These are phyloP conservation scores for Pollenia amentaria DNA, from an alignment of 2,888 invertebrate species.

Conservation along the genomic window DNA sequence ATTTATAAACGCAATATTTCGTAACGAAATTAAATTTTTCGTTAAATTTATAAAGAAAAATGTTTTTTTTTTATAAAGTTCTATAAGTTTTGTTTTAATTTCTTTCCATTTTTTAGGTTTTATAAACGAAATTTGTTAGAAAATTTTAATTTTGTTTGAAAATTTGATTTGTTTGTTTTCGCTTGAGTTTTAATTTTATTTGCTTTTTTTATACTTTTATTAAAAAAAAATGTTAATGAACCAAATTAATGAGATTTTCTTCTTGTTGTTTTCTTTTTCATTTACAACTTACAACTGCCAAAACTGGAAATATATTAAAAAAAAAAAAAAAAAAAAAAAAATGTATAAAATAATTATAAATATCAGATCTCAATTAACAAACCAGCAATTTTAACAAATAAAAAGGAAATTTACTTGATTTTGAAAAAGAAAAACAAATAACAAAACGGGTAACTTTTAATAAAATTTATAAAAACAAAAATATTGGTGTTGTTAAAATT, in stretches of 20 bases:
- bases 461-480: slow-evolving; percentile 41
- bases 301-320: slow-evolving; percentile 49
- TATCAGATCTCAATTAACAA: slow-evolving; percentile 61
- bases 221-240: neutral
- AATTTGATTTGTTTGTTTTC: neutral
- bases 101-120: neutral
- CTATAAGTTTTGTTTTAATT: neutral
- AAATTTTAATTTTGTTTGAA: neutral
- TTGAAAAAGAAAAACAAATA: slow-evolving; percentile 6
- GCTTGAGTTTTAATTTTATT: slow-evolving; percentile 1
- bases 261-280: slow-evolving; percentile 71
- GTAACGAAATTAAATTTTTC: no score
- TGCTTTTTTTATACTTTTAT: neutral
- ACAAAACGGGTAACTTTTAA: slow-evolving; percentile 57
- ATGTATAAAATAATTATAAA: neutral
- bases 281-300: slow-evolving; percentile 33
- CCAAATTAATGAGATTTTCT: slow-evolving; percentile 43
- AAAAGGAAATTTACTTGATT: slow-evolving; percentile 43
- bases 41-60: no score
- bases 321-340: slow-evolving; percentile 15
- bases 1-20: no score
- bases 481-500: slow-evolving; percentile 49
- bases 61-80: no score
- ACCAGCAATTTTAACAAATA: slow-evolving; percentile 17
- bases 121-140: neutral